phyloP scores from a whole-genome alignment of 2,797 vertebrate genomes.

The Lophotriccus pileatus region DNA sequence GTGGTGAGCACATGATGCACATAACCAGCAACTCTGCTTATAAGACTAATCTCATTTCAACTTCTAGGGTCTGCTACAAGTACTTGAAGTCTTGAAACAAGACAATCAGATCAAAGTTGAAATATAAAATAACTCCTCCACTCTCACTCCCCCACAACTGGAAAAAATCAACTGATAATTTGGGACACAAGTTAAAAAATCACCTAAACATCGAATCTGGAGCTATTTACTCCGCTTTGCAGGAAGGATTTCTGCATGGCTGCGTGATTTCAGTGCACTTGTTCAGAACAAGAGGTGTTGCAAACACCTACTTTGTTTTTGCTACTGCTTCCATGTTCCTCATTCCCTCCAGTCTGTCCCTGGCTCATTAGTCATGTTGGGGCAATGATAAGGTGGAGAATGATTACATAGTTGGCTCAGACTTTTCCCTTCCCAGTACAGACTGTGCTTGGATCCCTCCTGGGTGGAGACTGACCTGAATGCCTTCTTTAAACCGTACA shows the following conservation, averaged over 20 bases:
- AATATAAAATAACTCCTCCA: neutral
- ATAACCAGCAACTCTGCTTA: neutral
- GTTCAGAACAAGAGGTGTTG: neutral
- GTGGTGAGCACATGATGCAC: neutral
- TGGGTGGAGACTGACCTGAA: slow-evolving; percentile 64
- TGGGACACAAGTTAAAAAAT: neutral
- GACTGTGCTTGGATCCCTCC: slow-evolving; percentile 40
- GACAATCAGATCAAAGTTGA: neutral
- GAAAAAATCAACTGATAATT: neutral
- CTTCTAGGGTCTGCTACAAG: neutral
- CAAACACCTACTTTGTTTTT: slow-evolving; percentile 9
- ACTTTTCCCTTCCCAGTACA: slow-evolving; percentile 55
- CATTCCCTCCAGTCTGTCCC: slow-evolving; percentile 54
- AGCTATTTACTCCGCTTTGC: neutral
- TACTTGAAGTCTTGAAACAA: neutral
- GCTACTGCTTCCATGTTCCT: slow-evolving; percentile 35
- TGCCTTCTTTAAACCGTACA: slow-evolving; percentile 43
- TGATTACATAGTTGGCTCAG: slow-evolving; percentile 68
- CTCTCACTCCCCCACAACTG: rapidly evolving
- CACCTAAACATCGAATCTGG: neutral
- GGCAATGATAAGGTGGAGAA: slow-evolving; percentile 64
- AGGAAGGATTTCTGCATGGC: neutral
- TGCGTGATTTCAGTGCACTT: neutral
- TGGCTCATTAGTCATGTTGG: slow-evolving; percentile 56
- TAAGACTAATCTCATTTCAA: neutral